phyloP scores from a whole-genome alignment of 53 echinoderm and acorn worm species.

The Mesocentrotus franciscanus region DNA sequence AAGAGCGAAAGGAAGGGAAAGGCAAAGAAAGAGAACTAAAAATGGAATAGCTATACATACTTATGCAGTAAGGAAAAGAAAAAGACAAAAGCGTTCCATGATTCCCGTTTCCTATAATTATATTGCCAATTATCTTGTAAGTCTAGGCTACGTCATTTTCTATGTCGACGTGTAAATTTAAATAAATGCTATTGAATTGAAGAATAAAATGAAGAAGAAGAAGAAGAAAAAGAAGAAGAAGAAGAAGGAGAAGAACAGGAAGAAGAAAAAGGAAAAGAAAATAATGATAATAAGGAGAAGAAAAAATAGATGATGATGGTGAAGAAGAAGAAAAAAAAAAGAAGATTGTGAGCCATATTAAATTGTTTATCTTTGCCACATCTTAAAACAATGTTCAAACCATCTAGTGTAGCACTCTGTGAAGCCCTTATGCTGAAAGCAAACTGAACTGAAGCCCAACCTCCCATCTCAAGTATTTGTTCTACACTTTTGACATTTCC shows the following conservation, averaged over 20 bases:
- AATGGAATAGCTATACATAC: too few relatives aligned
- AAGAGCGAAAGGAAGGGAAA: not conserved
- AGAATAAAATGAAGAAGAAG: not conserved
- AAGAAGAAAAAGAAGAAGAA: not conserved
- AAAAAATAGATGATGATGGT: not conserved
- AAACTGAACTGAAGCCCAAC: not conserved
- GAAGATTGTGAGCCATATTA: too few relatives aligned
- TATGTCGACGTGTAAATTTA: too few relatives aligned
- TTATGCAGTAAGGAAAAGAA: too few relatives aligned
- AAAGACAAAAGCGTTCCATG: too few relatives aligned
- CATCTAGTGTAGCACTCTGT: not conserved
- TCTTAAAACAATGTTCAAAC: not conserved
- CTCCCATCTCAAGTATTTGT: not conserved
- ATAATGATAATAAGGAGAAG: not conserved
- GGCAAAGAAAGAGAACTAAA: too few relatives aligned
- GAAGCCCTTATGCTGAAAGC: not conserved
- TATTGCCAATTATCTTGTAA: too few relatives aligned
- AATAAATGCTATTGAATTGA: too few relatives aligned
- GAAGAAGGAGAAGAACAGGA: not conserved
- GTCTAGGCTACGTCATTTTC: too few relatives aligned
- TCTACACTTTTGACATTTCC: conserved; percentile 16
- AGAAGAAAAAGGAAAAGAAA: not conserved
- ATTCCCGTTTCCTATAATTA: too few relatives aligned
- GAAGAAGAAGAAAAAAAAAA: not conserved
- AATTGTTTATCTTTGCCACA: not conserved